Evolutionary conservation across 1,140 invertebrate genomes (phyloP).

Genomic region (Meloidogyne floridensis): DNA sequence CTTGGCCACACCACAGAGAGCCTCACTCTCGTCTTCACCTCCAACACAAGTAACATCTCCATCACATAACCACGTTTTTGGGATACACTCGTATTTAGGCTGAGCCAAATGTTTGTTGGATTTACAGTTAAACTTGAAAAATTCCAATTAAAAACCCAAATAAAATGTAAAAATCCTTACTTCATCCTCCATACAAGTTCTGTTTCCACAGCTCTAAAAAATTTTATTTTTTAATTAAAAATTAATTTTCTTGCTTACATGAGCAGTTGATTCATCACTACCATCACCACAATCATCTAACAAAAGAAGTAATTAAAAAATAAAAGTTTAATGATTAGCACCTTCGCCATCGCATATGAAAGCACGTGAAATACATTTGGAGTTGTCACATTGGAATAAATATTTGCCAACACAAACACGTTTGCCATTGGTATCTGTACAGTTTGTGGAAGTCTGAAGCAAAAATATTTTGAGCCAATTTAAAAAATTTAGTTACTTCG

Average conservation of each 20-base stretch:
- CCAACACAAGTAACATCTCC: slow-evolving; percentile 70
- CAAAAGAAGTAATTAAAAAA: not conserved
- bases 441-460: slow-evolving; percentile 61
- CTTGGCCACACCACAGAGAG: slow-evolving; percentile 66
- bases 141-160: not conserved
- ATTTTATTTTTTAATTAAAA: not conserved
- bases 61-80: slow-evolving; percentile 77
- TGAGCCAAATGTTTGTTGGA: slow-evolving; percentile 39
- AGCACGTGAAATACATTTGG: slow-evolving; percentile 90
- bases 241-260: slow-evolving; percentile 69
- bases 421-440: slow-evolving; percentile 59
- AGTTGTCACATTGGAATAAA: slow-evolving; percentile 83
- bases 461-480: not conserved
- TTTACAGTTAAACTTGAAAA: slow-evolving; percentile 2
- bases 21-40: slow-evolving; percentile 66
- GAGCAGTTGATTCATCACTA: slow-evolving; percentile 68
- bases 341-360: slow-evolving; percentile 93
- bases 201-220: not conserved
- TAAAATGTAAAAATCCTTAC: not conserved
- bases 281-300: slow-evolving; percentile 76
- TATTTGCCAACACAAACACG: slow-evolving; percentile 63
- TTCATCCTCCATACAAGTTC: not conserved
- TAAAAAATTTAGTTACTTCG: slow-evolving; percentile 32
- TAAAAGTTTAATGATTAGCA: not conserved
- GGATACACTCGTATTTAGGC: slow-evolving; percentile 73